phyloP scores from a whole-genome alignment of 2,113 vertebrate genomes.

The Rattus rattus region DNA sequence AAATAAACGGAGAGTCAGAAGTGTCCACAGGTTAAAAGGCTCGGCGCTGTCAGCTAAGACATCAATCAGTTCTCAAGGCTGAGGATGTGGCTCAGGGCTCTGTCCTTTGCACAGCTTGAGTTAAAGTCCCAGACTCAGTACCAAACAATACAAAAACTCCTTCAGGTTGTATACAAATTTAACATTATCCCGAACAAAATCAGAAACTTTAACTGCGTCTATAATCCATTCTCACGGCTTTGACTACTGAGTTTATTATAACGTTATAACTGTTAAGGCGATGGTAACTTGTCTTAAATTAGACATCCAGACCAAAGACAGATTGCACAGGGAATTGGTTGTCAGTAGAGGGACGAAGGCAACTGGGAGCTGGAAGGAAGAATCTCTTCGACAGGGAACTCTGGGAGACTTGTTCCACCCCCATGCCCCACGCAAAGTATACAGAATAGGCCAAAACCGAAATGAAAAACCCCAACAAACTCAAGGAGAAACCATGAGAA shows the following conservation, averaged over 20 bases:
- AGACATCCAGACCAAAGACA: not conserved
- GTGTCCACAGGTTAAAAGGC: not conserved
- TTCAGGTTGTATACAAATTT: not conserved
- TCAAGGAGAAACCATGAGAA: conserved; percentile 30
- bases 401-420: not conserved
- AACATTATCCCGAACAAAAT: not conserved
- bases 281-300: not conserved
- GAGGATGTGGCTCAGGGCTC: not conserved
- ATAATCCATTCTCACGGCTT: not conserved
- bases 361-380: not conserved
- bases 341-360: conserved; percentile 37
- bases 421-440: not conserved
- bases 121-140: not conserved
- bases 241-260: not conserved
- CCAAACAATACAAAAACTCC: not conserved
- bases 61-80: not conserved
- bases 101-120: not conserved
- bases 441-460: conserved; percentile 4
- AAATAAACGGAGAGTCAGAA: not conserved
- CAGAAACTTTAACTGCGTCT: conserved; percentile 7
- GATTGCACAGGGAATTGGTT: not conserved
- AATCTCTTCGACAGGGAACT: not conserved
- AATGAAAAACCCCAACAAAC: conserved; percentile 18
- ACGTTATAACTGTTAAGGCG: not conserved
- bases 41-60: not conserved